Percentiles rank a stretch among this genome's conserved stretches.
phyloP scores from a whole-genome alignment of 1,140 invertebrate genomes.

The Drosophila kikkawai region DNA sequence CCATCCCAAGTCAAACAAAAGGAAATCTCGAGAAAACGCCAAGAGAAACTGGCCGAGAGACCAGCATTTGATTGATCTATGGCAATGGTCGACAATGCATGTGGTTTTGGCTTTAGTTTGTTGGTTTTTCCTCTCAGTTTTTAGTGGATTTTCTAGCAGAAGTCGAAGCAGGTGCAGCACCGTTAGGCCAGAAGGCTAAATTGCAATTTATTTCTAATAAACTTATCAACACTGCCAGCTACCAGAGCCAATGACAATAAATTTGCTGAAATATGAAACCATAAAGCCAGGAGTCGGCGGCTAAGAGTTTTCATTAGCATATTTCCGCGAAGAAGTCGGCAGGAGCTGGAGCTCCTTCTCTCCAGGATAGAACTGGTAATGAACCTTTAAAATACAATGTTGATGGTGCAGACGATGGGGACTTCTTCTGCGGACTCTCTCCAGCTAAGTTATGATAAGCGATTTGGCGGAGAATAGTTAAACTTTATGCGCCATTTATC shows the following conservation, averaged over 20 bases:
- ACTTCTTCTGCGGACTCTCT: conserved; percentile 5
- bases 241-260: conserved; percentile 65
- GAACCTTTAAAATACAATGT: conserved; percentile 75
- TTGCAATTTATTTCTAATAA: conserved; percentile 84
- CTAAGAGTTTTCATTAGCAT: conserved; percentile 79
- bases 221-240: conserved; percentile 80
- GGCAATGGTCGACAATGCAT: conserved; percentile 73
- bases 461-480: conserved; percentile 68
- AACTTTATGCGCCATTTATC: conserved; percentile 72
- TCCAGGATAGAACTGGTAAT: conserved; percentile 46
- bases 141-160: conserved; percentile 9
- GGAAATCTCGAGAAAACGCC: conserved; percentile 58
- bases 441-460: conserved; percentile 64
- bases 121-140: conserved; percentile 11
- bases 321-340: conserved; percentile 45
- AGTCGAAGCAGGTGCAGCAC: conserved; percentile 35
- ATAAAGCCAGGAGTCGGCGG: conserved; percentile 57
- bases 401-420: conserved; percentile 45
- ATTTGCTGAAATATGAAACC: conserved; percentile 81
- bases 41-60: conserved; percentile 38
- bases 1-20: conserved; percentile 71
- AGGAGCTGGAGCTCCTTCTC: not conserved
- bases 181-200: conserved; percentile 62
- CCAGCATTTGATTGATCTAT: conserved; percentile 81
- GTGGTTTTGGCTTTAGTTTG: conserved; percentile 43